These are phyloP conservation scores for Gadus macrocephalus DNA, from an alignment of 2,113 vertebrate species.

Conservation along the genomic window DNA sequence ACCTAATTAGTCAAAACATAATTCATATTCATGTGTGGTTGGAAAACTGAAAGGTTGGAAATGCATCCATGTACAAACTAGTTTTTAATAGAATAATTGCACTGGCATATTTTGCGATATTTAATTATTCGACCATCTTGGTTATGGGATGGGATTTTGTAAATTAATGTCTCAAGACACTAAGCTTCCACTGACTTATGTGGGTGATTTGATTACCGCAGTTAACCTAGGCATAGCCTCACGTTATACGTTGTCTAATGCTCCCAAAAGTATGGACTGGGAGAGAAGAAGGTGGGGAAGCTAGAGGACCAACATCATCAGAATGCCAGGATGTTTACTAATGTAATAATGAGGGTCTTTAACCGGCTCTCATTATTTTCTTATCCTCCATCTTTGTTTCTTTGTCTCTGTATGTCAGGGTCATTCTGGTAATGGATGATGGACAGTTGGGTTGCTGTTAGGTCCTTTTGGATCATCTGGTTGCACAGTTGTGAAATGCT, in stretches of 20 bases:
- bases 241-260: constrained; percentile 41
- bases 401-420: neutral
- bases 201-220: constrained; percentile 16
- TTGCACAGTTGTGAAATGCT: too few species aligned
- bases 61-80: too few species aligned
- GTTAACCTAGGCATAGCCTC: constrained; percentile 52
- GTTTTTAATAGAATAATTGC: too few species aligned
- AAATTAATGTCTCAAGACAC: neutral
- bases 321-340: constrained; percentile 28
- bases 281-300: constrained; percentile 23
- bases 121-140: too few species aligned
- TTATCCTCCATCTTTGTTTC: too few species aligned
- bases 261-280: constrained; percentile 39
- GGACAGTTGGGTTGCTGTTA: neutral
- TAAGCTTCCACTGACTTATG: constrained; percentile 28
- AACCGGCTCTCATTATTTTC: constrained; percentile 1
- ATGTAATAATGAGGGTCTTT: neutral
- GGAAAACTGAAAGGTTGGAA: constrained; percentile 9
- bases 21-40: constrained; percentile 34
- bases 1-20: constrained; percentile 28
- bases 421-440: neutral
- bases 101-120: too few species aligned
- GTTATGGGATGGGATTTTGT: too few species aligned
- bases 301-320: constrained; percentile 33
- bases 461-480: too few species aligned